Evolutionary conservation across 2,797 vertebrate species (phyloP).

Genomic region (Clarias pachynema): DNA sequence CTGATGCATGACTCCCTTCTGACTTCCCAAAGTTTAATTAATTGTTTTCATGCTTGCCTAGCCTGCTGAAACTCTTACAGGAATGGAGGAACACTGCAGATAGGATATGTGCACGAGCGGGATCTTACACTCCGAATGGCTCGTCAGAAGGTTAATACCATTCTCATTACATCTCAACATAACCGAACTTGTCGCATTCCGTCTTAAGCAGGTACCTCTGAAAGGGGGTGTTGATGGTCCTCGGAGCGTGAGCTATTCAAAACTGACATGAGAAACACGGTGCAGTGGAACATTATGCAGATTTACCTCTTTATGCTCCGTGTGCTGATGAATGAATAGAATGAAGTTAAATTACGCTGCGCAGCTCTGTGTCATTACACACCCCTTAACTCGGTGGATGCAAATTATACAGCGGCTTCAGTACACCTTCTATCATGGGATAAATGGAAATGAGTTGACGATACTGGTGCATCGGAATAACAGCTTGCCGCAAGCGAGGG

Average conservation of each 20-base stretch:
- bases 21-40: slow-evolving; percentile 70
- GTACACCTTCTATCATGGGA: slow-evolving; percentile 12
- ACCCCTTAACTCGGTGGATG: neutral
- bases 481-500: slow-evolving; percentile 22
- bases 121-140: slow-evolving; percentile 32
- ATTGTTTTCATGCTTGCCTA: slow-evolving; percentile 73
- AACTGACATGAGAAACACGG: slow-evolving; percentile 5
- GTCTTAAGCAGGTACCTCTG: slow-evolving; percentile 32
- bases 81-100: slow-evolving; percentile 55
- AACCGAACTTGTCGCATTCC: slow-evolving; percentile 38
- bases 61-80: slow-evolving; percentile 67
- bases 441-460: slow-evolving; percentile 17
- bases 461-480: slow-evolving; percentile 32
- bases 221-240: slow-evolving; percentile 10
- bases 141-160: slow-evolving; percentile 53
- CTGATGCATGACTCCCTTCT: slow-evolving; percentile 72
- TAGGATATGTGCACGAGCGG: slow-evolving; percentile 47
- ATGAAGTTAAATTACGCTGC: slow-evolving; percentile 23
- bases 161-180: slow-evolving; percentile 45
- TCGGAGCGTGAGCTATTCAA: slow-evolving; percentile 15
- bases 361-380: slow-evolving; percentile 24
- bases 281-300: slow-evolving; percentile 10
- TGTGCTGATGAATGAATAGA: slow-evolving; percentile 20
- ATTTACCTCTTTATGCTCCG: slow-evolving; percentile 25
- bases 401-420: slow-evolving; percentile 7